A percentile compares a stretch with the other conserved stretches of the same genome.
Evolutionary conservation across 2,888 invertebrate genomes (phyloP).

Genomic region (Rotaria magnacalcarata): DNA sequence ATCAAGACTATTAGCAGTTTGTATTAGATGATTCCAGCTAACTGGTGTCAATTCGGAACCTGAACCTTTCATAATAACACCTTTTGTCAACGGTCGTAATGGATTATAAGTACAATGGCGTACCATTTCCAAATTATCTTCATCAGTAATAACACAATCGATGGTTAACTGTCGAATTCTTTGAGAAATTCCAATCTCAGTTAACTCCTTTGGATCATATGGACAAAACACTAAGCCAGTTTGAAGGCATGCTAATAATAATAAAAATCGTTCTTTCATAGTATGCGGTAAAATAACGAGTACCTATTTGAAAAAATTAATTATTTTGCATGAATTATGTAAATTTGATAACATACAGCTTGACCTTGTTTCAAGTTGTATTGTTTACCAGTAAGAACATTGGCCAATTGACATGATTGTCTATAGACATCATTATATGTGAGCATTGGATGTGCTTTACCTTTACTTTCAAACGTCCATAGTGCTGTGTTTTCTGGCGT

Average conservation of each 20-base stretch:
- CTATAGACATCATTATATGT: not conserved
- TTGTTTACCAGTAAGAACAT: not conserved
- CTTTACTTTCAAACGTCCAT: not conserved
- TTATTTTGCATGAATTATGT: not conserved
- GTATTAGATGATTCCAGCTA: not conserved
- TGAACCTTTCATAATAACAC: not conserved
- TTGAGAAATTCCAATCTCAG: not conserved
- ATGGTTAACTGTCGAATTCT: not conserved
- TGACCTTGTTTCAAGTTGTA: not conserved
- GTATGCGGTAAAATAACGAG: not conserved
- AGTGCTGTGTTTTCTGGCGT: not conserved
- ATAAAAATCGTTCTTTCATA: not conserved
- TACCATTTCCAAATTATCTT: not conserved
- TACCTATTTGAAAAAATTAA: not conserved
- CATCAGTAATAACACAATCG: constrained; percentile 1
- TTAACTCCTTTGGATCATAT: not conserved
- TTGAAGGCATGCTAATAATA: not conserved
- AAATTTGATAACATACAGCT: not conserved
- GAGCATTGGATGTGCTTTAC: not conserved
- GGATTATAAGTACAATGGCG: not conserved
- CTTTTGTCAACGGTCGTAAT: not conserved
- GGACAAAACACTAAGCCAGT: not conserved
- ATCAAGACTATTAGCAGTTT: not conserved
- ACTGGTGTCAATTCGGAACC: not conserved
- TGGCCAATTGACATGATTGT: not conserved